These are phyloP conservation scores for Propithecus coquereli DNA, from an alignment of 2,113 vertebrate species.

Conservation along the genomic window DNA sequence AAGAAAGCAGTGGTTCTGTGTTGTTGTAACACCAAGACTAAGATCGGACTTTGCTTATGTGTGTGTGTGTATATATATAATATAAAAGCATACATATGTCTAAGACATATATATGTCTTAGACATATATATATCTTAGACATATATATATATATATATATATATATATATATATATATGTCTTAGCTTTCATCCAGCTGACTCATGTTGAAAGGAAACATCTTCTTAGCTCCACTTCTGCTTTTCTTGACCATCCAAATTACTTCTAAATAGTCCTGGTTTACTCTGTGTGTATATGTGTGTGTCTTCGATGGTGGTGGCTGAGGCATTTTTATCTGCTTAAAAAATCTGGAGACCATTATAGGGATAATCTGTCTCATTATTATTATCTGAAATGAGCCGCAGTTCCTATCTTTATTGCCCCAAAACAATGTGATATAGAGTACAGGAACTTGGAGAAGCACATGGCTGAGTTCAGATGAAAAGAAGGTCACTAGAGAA, in stretches of 20 bases:
- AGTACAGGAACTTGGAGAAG: neutral
- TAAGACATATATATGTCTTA: neutral
- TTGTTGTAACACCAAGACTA: slow-evolving; percentile 40
- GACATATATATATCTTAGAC: neutral
- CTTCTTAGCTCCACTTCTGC: slow-evolving; percentile 38
- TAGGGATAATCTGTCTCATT: neutral
- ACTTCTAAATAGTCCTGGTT: slow-evolving; percentile 33
- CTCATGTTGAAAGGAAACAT: slow-evolving; percentile 43
- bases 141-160: neutral
- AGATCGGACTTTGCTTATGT: neutral
- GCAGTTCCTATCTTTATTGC: neutral
- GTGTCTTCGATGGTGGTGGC: neutral
- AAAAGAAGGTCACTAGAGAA: slow-evolving; percentile 48
- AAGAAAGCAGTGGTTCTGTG: slow-evolving; percentile 17
- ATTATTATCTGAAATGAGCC: slow-evolving; percentile 14
- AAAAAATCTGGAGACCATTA: slow-evolving; percentile 1
- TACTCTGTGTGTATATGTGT: neutral
- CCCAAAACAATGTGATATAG: neutral
- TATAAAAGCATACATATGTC: neutral
- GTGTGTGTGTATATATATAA: neutral
- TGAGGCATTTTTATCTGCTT: slow-evolving; percentile 43
- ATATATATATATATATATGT: neutral
- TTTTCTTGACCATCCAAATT: slow-evolving; percentile 44
- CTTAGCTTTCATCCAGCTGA: slow-evolving; percentile 19
- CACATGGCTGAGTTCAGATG: neutral